A percentile compares a stretch with the other conserved stretches of the same genome.
These are phyloP conservation scores for Triplophysa siluroides DNA, from an alignment of 2,113 vertebrate genomes.

Conservation along the genomic window DNA sequence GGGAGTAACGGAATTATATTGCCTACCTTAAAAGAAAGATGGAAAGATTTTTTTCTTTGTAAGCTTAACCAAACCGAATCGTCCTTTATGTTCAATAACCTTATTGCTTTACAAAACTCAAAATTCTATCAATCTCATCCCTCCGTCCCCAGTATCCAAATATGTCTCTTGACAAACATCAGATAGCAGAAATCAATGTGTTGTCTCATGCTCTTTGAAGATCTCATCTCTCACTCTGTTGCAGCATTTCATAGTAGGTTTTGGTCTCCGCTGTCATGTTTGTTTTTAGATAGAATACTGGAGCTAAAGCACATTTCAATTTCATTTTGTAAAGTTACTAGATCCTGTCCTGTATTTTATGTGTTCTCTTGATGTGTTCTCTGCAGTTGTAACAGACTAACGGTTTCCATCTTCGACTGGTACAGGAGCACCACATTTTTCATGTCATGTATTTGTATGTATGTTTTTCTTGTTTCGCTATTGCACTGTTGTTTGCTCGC, in stretches of 20 bases:
- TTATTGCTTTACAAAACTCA: not conserved
- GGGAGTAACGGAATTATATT: not conserved
- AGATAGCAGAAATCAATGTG: conserved; percentile 4
- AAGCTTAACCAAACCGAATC: not conserved
- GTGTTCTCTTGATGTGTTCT: no score
- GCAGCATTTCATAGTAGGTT: conserved; percentile 1
- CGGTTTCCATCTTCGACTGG: not conserved
- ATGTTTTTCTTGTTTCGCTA: not conserved
- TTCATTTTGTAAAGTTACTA: not conserved
- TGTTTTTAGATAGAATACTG: not conserved
- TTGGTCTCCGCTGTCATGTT: not conserved
- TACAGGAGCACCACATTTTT: not conserved
- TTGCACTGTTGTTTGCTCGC: not conserved
- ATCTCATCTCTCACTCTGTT: not conserved
- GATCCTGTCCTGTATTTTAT: not conserved
- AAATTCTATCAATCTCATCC: not conserved
- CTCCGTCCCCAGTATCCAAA: conserved; percentile 5
- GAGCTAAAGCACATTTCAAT: not conserved
- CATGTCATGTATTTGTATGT: not conserved
- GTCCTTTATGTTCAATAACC: conserved; percentile 13
- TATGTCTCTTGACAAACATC: conserved; percentile 9
- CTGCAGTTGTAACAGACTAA: no score
- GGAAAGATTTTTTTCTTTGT: not conserved
- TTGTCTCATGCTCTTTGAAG: conserved; percentile 23
- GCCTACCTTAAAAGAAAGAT: not conserved